phyloP scores from a whole-genome alignment of 2,888 invertebrate species.

The Smittia aterrima region DNA sequence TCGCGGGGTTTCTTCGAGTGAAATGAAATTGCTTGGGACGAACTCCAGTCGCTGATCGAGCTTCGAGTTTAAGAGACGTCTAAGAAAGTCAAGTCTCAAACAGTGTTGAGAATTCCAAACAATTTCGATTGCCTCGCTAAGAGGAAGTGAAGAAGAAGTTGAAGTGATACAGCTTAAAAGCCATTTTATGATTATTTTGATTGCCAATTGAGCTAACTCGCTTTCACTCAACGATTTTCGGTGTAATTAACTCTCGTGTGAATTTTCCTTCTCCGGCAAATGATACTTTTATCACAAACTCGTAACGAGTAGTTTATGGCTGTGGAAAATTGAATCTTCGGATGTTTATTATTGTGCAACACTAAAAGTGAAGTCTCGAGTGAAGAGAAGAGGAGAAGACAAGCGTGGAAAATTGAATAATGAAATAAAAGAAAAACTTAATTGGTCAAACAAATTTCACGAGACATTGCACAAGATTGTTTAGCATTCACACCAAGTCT shows the following conservation, averaged over 20 bases:
- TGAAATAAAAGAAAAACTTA: conserved; percentile 6
- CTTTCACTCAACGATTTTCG: conserved; percentile 24
- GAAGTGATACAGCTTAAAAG: conserved; percentile 11
- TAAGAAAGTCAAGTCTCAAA: neutral
- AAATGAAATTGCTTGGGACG: conserved; percentile 1
- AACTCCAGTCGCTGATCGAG: neutral
- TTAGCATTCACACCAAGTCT: neutral
- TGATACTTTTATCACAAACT: conserved; percentile 18
- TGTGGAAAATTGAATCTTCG: conserved; percentile 1
- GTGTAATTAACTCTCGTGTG: conserved; percentile 16
- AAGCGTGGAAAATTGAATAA: conserved; percentile 14
- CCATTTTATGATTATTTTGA: conserved; percentile 14
- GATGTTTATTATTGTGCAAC: conserved; percentile 7
- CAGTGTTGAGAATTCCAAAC: neutral
- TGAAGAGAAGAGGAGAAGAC: neutral
- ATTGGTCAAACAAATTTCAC: neutral
- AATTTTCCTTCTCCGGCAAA: neutral
- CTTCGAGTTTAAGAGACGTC: neutral
- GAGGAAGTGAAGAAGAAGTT: neutral
- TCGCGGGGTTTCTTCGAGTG: neutral
- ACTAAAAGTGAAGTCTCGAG: neutral
- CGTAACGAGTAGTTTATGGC: neutral
- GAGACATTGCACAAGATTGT: conserved; percentile 17
- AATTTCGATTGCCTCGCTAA: neutral
- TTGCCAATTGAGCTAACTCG: conserved; percentile 16